Evolutionary conservation across 1,140 invertebrate species (phyloP).

Genomic region (Ceratina australensis): DNA sequence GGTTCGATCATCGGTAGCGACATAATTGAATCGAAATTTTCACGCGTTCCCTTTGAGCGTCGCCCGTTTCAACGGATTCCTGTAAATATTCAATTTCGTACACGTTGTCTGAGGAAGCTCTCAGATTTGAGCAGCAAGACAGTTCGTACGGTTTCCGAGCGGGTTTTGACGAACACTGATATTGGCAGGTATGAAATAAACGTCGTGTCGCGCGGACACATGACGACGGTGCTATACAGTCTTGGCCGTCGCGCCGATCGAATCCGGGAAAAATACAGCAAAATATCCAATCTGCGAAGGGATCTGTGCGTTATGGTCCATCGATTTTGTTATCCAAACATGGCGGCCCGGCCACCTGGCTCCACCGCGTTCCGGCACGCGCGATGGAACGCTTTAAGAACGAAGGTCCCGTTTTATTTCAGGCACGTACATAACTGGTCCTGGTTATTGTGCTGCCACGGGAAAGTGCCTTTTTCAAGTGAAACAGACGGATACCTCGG

Average conservation of each 20-base stretch:
- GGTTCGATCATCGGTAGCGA: no score
- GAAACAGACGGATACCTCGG: slow-evolving; percentile 70
- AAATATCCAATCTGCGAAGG: slow-evolving; percentile 38
- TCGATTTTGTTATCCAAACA: slow-evolving; percentile 66
- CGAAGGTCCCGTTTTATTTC: slow-evolving; percentile 72
- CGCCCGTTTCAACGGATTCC: background rate
- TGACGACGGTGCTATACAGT: background rate
- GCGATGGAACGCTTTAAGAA: slow-evolving; percentile 54
- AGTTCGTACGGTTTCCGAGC: slow-evolving; percentile 3
- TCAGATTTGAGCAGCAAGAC: background rate
- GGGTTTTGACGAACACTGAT: slow-evolving; percentile 35
- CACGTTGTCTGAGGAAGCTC: slow-evolving; percentile 5
- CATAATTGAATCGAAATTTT: no score
- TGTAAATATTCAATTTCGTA: slow-evolving; percentile 16
- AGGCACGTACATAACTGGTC: slow-evolving; percentile 75
- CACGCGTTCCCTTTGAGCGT: no score
- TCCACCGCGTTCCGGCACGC: slow-evolving; percentile 7
- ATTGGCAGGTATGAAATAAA: slow-evolving; percentile 45
- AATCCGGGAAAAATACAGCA: slow-evolving; percentile 24
- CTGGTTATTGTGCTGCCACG: slow-evolving; percentile 77
- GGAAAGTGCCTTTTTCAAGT: slow-evolving; percentile 76
- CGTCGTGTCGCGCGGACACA: slow-evolving; percentile 18
- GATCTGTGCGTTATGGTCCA: slow-evolving; percentile 51
- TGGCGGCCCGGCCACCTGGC: slow-evolving; percentile 32
- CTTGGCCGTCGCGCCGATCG: background rate